Evolutionary conservation across 2,113 vertebrate genomes (phyloP).

Genomic region (Pomatostomus ruficeps): DNA sequence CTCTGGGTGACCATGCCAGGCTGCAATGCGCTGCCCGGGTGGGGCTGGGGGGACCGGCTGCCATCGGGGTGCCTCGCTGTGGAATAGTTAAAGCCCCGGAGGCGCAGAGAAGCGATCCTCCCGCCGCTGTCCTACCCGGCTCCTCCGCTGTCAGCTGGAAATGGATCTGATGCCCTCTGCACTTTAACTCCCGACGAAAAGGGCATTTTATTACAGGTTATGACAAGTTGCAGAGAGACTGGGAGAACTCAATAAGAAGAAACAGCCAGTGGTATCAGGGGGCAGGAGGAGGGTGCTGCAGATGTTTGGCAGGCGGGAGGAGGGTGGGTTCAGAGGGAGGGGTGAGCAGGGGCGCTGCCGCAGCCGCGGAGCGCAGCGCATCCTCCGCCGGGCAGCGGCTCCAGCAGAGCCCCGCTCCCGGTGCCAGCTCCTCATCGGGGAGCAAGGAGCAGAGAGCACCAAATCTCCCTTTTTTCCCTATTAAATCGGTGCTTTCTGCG

Average conservation of each 20-base stretch:
- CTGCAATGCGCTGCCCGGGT: accelerated
- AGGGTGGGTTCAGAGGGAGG: conserved; percentile 72
- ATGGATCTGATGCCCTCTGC: conserved; percentile 78
- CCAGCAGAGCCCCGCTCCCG: background rate
- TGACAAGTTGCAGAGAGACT: conserved; percentile 76
- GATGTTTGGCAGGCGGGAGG: conserved; percentile 70
- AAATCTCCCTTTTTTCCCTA: accelerated
- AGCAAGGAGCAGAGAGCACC: background rate
- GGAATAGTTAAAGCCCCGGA: conserved; percentile 27
- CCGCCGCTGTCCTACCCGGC: background rate
- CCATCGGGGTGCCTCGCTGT: background rate
- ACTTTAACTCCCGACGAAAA: conserved; percentile 62
- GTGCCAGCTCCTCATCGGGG: background rate
- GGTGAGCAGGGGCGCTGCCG: conserved; percentile 66
- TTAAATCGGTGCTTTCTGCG: background rate
- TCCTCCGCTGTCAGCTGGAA: conserved; percentile 66
- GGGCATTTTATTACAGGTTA: conserved; percentile 79
- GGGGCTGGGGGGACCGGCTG: background rate
- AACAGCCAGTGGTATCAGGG: conserved; percentile 65
- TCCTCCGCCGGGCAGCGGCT: background rate
- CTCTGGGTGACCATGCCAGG: background rate
- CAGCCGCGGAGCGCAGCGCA: conserved; percentile 42
- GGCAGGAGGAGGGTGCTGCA: background rate
- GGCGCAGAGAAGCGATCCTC: conserved; percentile 12
- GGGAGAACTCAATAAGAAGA: conserved; percentile 62